Percentiles rank a stretch among this genome's conserved stretches.
Conservation (phyloP, 2,797 vertebrate species). For the Buphagus erythrorhynchus region DNA sequence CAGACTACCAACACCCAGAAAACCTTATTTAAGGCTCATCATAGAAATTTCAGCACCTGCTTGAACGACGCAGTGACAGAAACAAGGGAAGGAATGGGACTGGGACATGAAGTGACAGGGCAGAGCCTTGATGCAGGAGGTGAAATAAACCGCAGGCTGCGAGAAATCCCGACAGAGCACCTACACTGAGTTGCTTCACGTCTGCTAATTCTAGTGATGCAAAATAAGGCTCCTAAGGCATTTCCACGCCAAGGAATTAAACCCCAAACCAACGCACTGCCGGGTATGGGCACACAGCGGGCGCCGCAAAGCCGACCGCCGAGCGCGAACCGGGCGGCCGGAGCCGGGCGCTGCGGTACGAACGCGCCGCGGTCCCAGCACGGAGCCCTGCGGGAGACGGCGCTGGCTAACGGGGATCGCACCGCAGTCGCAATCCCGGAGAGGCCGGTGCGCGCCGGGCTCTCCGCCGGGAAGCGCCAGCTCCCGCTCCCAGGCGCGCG, state of each 20-base stretch:
- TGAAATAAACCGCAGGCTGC: not conserved
- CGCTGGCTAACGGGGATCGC: accelerated
- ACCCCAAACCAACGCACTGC: accelerated
- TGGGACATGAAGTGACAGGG: not conserved
- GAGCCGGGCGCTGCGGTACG: not conserved
- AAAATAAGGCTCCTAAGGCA: not conserved
- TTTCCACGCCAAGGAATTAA: not conserved
- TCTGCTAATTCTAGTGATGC: not conserved
- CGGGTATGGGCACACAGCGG: not conserved
- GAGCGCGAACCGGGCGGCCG: accelerated
- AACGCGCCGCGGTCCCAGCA: accelerated
- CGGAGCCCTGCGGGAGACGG: accelerated
- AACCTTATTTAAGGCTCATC: not conserved
- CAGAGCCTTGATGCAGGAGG: not conserved
- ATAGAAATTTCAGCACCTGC: not conserved
- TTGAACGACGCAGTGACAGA: not conserved
- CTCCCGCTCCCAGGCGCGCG: not conserved
- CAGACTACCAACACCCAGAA: not conserved
- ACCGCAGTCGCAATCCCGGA: not conserved
- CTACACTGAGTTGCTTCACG: not conserved
- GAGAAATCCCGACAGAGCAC: not conserved
- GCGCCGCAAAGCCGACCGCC: accelerated
- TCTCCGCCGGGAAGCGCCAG: not conserved
- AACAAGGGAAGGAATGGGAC: not conserved
- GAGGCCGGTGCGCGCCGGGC: not conserved